phyloP scores from a whole-genome alignment of 1,140 invertebrate species.

The Notospermus geniculatus region DNA sequence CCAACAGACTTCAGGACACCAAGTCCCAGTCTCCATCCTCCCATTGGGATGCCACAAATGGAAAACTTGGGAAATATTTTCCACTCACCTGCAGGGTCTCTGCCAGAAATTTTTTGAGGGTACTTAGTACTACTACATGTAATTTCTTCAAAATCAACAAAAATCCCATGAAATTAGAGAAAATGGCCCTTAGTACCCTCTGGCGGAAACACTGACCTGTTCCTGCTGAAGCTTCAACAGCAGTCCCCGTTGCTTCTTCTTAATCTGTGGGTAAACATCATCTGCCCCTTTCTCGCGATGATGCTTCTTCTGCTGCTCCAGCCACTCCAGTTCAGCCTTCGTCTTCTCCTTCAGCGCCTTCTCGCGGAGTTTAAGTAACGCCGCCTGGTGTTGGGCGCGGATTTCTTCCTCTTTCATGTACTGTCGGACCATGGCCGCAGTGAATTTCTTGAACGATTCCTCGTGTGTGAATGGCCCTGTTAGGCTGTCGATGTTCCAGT shows the following conservation, averaged over 20 bases:
- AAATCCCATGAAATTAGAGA: no score
- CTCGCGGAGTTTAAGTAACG: conserved; percentile 60
- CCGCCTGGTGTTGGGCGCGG: conserved; percentile 55
- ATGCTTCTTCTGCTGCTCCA: conserved; percentile 60
- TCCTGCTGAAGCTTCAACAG: conserved; percentile 40
- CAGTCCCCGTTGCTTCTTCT: conserved; percentile 60
- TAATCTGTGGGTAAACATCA: conserved; percentile 61
- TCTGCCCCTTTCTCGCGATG: conserved; percentile 50
- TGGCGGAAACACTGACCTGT: conserved; percentile 21
- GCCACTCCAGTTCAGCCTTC: conserved; percentile 60
- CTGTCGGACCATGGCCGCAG: conserved; percentile 52
- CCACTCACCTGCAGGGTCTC: neutral
- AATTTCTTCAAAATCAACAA: no score
- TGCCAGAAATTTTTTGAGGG: no score
- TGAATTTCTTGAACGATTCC: conserved; percentile 51
- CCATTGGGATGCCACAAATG: no score
- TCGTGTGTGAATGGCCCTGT: conserved; percentile 39
- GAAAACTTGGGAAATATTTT: no score
- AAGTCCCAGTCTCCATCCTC: no score
- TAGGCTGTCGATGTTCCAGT: conserved; percentile 28
- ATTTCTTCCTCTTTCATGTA: conserved; percentile 54
- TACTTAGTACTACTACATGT: no score
- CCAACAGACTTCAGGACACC: no score
- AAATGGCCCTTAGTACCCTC: no score
- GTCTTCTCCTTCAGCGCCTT: conserved; percentile 63